A percentile compares a stretch with the other conserved stretches of the same genome.
Evolutionary conservation across 2,888 invertebrate species (phyloP).

Genomic region (Polyommatus iphigenia): DNA sequence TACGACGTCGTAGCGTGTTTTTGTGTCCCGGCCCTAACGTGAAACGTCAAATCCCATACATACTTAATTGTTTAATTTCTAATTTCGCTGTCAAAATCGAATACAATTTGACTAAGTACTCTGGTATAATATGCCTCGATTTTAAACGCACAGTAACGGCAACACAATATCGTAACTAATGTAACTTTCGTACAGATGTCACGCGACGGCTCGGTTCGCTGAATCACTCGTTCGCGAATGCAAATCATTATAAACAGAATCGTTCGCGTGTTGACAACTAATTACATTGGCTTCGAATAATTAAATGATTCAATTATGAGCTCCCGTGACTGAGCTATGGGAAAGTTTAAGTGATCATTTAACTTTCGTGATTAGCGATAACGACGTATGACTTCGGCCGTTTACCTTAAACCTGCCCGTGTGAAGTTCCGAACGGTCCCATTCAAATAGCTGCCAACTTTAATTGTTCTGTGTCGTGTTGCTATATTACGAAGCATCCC

Average conservation of each 20-base stretch:
- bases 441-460: neutral
- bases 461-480: neutral
- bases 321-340: conserved; percentile 41
- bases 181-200: conserved; percentile 30
- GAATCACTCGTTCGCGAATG: conserved; percentile 32
- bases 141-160: neutral
- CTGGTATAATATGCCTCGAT: neutral
- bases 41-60: too few relatives aligned
- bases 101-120: neutral
- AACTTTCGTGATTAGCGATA: conserved; percentile 43
- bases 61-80: neutral
- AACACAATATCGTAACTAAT: conserved; percentile 9
- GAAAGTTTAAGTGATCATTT: conserved; percentile 41
- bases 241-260: conserved; percentile 37
- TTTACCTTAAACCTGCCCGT: neutral
- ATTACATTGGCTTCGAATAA: conserved; percentile 42
- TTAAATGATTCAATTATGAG: conserved; percentile 39
- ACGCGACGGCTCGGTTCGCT: conserved; percentile 22
- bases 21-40: too few relatives aligned
- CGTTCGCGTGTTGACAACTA: conserved; percentile 42
- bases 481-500: neutral
- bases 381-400: conserved; percentile 34
- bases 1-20: too few relatives aligned
- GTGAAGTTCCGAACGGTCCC: neutral
- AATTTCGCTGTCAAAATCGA: neutral